A percentile compares a stretch with the other conserved stretches of the same genome.
phyloP scores from a whole-genome alignment of 2,797 vertebrate species.

The Steatocranus sp. region DNA sequence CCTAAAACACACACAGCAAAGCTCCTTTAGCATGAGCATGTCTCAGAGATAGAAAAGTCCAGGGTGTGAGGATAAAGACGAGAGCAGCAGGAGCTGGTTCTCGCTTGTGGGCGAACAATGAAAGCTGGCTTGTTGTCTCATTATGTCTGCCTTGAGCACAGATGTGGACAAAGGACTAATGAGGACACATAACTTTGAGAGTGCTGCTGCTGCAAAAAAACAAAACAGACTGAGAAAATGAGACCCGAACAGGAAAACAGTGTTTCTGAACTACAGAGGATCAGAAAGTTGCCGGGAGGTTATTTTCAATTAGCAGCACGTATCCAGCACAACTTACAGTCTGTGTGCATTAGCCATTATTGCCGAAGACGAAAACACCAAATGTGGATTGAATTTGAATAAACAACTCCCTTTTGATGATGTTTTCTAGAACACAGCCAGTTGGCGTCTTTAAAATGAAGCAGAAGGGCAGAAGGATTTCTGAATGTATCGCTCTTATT shows the following conservation, averaged over 20 bases:
- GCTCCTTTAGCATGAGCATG: conserved; percentile 2
- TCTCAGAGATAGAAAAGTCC: conserved; percentile 17
- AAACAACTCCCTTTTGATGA: background rate
- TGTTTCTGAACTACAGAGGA: background rate
- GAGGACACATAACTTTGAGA: conserved; percentile 18
- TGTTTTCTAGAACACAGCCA: background rate
- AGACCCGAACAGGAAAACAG: background rate
- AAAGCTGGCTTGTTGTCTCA: conserved; percentile 25
- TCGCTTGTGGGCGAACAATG: background rate
- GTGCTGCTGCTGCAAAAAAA: background rate
- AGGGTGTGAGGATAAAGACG: background rate
- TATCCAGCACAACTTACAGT: background rate
- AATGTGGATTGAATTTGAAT: conserved; percentile 7
- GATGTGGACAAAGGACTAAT: conserved; percentile 40
- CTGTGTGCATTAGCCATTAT: background rate
- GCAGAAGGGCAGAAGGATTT: background rate
- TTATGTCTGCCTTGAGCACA: conserved; percentile 9
- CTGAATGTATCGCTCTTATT: background rate
- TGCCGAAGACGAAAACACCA: background rate
- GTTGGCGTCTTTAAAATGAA: background rate
- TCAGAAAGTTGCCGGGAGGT: background rate
- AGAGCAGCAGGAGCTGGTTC: background rate
- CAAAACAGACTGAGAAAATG: background rate
- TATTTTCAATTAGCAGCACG: conserved; percentile 9
- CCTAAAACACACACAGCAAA: conserved; percentile 28